Evolutionary conservation across 1,140 invertebrate species (phyloP).

Genomic region (Tribolium madens): DNA sequence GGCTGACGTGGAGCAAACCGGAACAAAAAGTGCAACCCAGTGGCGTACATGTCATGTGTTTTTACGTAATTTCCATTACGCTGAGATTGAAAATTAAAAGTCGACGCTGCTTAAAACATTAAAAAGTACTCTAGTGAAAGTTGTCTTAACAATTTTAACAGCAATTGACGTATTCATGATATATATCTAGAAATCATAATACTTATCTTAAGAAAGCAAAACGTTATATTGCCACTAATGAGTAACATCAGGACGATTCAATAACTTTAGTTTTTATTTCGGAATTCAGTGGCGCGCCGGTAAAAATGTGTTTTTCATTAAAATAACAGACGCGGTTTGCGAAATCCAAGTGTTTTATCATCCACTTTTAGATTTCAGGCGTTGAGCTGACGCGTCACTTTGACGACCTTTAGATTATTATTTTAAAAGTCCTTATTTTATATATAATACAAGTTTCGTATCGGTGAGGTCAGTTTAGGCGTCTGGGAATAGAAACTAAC

Average conservation of each 20-base stretch:
- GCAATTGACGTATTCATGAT: constrained; percentile 12
- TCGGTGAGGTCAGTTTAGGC: not conserved
- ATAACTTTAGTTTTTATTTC: not conserved
- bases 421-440: constrained; percentile 2
- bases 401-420: constrained; percentile 1
- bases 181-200: not conserved
- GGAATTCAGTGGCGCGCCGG: too few relatives aligned
- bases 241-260: not conserved
- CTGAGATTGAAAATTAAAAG: not conserved
- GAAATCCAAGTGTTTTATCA: not conserved
- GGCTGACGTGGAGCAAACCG: not conserved
- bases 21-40: not conserved
- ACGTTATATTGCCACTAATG: not conserved
- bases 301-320: not conserved
- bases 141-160: constrained; percentile 8
- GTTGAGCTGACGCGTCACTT: not conserved
- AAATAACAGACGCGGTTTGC: not conserved
- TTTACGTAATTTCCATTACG: too few relatives aligned
- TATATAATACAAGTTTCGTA: not conserved
- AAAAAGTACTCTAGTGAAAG: constrained; percentile 2
- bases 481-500: not conserved
- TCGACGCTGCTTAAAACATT: not conserved
- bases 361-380: constrained; percentile 32
- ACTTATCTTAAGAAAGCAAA: not conserved
- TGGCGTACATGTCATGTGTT: not conserved